Percentiles rank a stretch among this genome's conserved stretches.
phyloP scores from a whole-genome alignment of 2,113 vertebrate species.

The Cyanocitta stelleri region DNA sequence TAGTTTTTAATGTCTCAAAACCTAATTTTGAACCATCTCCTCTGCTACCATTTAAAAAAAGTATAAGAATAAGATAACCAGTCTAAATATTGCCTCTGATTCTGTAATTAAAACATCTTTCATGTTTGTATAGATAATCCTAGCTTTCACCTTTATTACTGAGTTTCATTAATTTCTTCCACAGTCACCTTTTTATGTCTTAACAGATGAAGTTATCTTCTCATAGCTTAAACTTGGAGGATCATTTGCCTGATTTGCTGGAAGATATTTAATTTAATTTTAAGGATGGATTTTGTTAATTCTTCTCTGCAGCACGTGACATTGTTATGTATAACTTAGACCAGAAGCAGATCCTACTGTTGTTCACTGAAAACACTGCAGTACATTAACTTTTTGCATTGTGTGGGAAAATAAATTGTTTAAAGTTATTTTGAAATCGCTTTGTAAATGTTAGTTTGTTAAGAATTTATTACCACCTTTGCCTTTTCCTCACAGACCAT shows the following conservation, averaged over 20 bases:
- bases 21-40: neutral
- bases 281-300: neutral
- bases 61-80: neutral
- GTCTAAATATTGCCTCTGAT: neutral
- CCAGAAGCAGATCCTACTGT: neutral
- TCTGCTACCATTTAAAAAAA: neutral
- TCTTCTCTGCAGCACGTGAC: neutral
- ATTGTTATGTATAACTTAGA: neutral
- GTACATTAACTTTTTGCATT: neutral
- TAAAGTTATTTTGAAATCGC: neutral
- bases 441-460: neutral
- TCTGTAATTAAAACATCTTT: neutral
- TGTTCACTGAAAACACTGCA: neutral
- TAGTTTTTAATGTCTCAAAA: neutral
- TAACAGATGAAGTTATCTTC: neutral
- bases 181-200: neutral
- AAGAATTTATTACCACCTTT: neutral
- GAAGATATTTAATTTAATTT: neutral
- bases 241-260: neutral
- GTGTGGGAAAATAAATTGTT: neutral
- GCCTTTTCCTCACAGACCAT: slow-evolving; percentile 78
- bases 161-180: neutral
- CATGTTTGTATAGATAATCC: neutral
- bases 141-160: neutral
- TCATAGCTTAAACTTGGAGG: neutral